Evolutionary conservation across 2,113 vertebrate genomes (phyloP), one percentile per base, ranked within the genome.

Genomic region (Ardeotis arabs): DNA sequence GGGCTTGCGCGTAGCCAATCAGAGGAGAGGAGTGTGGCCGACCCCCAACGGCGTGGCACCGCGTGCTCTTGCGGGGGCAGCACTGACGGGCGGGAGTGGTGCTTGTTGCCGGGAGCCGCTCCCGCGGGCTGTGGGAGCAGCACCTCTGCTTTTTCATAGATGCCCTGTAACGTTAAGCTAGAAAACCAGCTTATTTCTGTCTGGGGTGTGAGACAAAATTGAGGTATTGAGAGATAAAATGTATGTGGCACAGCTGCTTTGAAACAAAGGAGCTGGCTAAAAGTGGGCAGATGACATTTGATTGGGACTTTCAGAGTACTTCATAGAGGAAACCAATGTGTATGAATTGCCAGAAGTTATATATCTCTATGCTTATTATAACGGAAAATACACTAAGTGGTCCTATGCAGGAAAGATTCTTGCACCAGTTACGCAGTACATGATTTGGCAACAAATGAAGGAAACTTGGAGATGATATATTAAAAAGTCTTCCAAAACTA

Each of bases 121-220:
- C 3, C 19, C 12, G 33, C 8, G 16, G 5, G 29, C 25, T 1
- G n/a, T 1, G 17, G 0, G 24, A 6, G 60, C 52, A 3, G 22
- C 9, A 7, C 6, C 7, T 41, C 14, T 28, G 12, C 37, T 69
- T 89, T 74, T 80, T 39, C 59, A 27, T 58, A 66, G 33, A 31
- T 29, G 6, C 1, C 6, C 17, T 70, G 10, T 37, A 67, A 70
- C 8, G 74, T 28, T 68, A 22, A 81, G 29, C 28, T 56, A 35
- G 58, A 69, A 74, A 49, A 58, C 1, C 6, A 16, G 41, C 6
- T 62, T 35, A 35, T 68, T 90, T 84, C 16, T 8, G 3, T 75
- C 12, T 59, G 2, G 1, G 8, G 4, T 37, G 19, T 76, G n/a
- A 78, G 41, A 22, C 50, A 23, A 35, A 59, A 2, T 14, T 12